These are phyloP conservation scores for honey bee (Apis mellifera) DNA, from an alignment of 1,140 invertebrate genomes.

Conservation along the genomic window DNA sequence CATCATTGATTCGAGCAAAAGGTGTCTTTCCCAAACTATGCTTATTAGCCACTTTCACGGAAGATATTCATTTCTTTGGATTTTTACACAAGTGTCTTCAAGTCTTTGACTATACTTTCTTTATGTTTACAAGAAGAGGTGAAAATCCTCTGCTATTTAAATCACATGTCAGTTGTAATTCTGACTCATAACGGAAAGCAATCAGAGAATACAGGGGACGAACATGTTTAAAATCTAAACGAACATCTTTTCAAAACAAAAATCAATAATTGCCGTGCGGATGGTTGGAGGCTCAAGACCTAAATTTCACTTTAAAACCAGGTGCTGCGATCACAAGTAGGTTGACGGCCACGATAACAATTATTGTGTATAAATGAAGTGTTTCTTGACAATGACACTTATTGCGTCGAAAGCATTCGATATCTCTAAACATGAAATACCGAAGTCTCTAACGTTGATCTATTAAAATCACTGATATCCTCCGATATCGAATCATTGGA, in stretches of 20 bases:
- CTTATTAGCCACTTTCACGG: conserved; percentile 8
- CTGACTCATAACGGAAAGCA: neutral
- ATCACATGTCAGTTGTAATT: neutral
- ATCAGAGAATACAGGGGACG: neutral
- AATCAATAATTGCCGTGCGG: conserved; percentile 54
- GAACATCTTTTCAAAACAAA: conserved; percentile 42
- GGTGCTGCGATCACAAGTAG: neutral
- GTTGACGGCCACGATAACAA: conserved; percentile 13
- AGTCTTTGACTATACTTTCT: neutral
- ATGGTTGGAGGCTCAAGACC: conserved; percentile 36
- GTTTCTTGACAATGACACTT: neutral
- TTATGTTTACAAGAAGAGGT: neutral
- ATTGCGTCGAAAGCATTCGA: neutral
- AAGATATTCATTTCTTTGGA: neutral
- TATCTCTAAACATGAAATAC: conserved; percentile 14
- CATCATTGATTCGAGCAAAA: conserved; percentile 40
- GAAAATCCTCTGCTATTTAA: neutral
- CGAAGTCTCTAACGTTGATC: neutral
- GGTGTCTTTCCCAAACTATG: conserved; percentile 31
- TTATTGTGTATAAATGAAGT: conserved; percentile 10
- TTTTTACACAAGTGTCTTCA: neutral
- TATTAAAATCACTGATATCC: too few species aligned
- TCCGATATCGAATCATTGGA: neutral
- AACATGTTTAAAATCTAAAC: neutral
- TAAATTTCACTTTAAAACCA: conserved; percentile 48